Base-by-base conservation (phyloP, 2,113 vertebrate species). In the Sapayoa aenigma region DNA sequence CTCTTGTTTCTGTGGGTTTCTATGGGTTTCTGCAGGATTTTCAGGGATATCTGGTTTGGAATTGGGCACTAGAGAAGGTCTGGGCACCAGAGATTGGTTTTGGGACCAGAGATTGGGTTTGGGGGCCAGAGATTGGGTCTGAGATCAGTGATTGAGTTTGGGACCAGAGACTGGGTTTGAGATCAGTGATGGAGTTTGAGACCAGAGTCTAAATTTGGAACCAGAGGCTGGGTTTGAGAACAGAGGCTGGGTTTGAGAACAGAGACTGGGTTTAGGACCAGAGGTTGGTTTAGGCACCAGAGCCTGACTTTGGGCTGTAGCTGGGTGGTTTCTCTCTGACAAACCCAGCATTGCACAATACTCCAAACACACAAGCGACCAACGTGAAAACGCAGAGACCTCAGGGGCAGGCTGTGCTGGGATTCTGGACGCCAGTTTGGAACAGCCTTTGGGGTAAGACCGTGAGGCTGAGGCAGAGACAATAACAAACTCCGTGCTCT, bases 281-380 rank as follows among this genome's bases (percentile, higher is more conserved):
- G 55, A n/a, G 20, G 9, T 14, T 8, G 3, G 33, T n/a, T 22
- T 22, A 19, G 33, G 33, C 20, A 58, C 35, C 37, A 67, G 42
- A 67, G 31, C 8, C 21, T 25, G 23, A 12, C 9, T 67, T 81
- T 6, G 65, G 28, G 46, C 46, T 47, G 20, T 21, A 47, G 1
- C 12, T 31, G 12, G 56, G 14, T 63, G 41, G 27, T 7, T 79
- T 53, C 28, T 28, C 46, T 50, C 33, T 25, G 42, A 11, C 41
- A 31, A 49, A 83, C 79, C 28, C 60, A 14, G 9, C 31, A 55
- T 28, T 94, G 63, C 67, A 35, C 14, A 31, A 22, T 8, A 11
- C 0, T 6, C 30, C 55, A 14, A 52, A 35, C 6, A 18, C 44
- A 5, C 11, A 0, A 2, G 19, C 23, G 35, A 4, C 16, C 53